phyloP scores from a whole-genome alignment of 2,797 vertebrate species.

The Syngnathus acus region DNA sequence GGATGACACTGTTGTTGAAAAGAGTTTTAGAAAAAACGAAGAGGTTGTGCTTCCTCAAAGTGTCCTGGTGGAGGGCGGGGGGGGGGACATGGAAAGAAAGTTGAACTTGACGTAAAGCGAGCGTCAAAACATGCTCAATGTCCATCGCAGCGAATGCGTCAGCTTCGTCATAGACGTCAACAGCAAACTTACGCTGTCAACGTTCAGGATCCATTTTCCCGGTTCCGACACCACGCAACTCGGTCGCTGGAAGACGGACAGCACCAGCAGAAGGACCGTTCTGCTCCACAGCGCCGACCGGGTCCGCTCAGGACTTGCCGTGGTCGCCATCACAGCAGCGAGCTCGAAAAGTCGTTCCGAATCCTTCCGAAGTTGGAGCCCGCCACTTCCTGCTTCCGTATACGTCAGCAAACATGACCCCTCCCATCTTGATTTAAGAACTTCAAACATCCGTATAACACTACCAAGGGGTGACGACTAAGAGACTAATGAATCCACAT shows the following conservation, averaged over 20 bases:
- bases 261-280: constrained; percentile 25
- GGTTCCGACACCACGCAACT: constrained; percentile 49
- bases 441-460: too few relatives aligned
- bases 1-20: constrained; percentile 52
- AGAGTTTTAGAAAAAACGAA: constrained; percentile 61
- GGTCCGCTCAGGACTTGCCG: constrained; percentile 7
- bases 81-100: constrained; percentile 12
- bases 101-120: too few relatives aligned
- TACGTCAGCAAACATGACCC: neutral
- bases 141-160: neutral
- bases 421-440: neutral
- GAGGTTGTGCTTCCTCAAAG: neutral
- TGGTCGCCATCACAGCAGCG: constrained; percentile 45
- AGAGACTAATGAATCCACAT: too few relatives aligned
- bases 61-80: constrained; percentile 42
- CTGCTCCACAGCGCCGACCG: constrained; percentile 4
- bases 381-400: constrained; percentile 35
- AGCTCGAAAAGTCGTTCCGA: constrained; percentile 20
- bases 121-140: neutral
- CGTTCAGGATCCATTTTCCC: constrained; percentile 59
- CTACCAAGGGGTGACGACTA: too few relatives aligned
- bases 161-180: neutral
- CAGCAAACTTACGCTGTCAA: constrained; percentile 58
- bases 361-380: neutral
- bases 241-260: constrained; percentile 13